Conservation (phyloP, 30 jellyfish, hydroid and myxozoan species). For the Chrysaora quinquecirrha region DNA sequence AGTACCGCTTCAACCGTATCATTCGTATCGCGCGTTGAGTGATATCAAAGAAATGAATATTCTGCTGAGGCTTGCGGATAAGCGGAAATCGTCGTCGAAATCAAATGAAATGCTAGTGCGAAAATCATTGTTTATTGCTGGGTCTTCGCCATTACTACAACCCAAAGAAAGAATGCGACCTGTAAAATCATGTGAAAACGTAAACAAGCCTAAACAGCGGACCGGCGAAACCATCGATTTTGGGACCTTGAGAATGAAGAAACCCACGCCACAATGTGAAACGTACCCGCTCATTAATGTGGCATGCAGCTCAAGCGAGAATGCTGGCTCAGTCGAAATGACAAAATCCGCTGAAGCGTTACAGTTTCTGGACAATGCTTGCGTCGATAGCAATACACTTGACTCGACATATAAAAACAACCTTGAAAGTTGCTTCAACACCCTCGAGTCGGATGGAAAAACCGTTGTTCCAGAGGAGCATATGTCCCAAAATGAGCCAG, state of each 20-base stretch:
- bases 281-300: constrained; percentile 30
- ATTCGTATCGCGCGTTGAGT: constrained; percentile 93
- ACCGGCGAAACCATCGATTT: constrained; percentile 32
- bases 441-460: constrained; percentile 29
- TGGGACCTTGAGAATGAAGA: constrained; percentile 37
- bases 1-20: constrained; percentile 75
- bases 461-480: not conserved
- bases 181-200: constrained; percentile 71
- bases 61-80: constrained; percentile 55
- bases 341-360: not conserved
- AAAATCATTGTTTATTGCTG: constrained; percentile 71
- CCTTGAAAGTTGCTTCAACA: constrained; percentile 31
- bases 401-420: constrained; percentile 55
- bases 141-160: constrained; percentile 69
- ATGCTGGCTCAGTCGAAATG: constrained; percentile 18
- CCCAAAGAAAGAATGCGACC: constrained; percentile 69
- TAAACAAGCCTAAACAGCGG: constrained; percentile 23
- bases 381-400: not conserved
- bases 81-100: constrained; percentile 63
- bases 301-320: constrained; percentile 38
- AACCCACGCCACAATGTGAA: constrained; percentile 34
- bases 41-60: constrained; percentile 73
- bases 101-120: constrained; percentile 76
- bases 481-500: constrained; percentile 1
- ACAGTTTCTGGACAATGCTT: not conserved